These are phyloP conservation scores for Nyctibius grandis DNA, from an alignment of 2,797 vertebrate genomes.

Conservation along the genomic window DNA sequence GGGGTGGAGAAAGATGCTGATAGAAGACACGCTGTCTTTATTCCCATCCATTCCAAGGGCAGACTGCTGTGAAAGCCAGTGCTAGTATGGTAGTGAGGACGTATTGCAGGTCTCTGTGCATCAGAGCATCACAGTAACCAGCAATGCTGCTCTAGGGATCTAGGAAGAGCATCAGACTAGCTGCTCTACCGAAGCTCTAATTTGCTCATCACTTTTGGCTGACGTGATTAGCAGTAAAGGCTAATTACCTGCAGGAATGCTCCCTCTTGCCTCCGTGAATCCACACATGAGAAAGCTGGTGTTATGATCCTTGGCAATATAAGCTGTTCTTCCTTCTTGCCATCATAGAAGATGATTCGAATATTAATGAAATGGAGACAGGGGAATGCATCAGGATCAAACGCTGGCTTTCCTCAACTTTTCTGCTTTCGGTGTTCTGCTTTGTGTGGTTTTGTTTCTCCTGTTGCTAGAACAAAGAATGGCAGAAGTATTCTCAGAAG, in stretches of 20 bases:
- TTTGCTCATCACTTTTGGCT: constrained; percentile 46
- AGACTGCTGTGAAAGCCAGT: not conserved
- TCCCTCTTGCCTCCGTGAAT: not conserved
- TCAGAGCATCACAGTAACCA: not conserved
- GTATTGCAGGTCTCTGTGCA: not conserved
- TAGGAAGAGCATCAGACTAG: not conserved
- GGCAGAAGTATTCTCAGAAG: not conserved
- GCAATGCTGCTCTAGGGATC: not conserved
- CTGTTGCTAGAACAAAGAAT: not conserved
- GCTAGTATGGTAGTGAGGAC: not conserved
- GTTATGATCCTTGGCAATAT: not conserved
- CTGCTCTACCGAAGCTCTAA: constrained; percentile 10
- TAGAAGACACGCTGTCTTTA: rapidly evolving
- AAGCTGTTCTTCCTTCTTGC: not conserved
- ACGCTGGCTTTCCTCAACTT: not conserved
- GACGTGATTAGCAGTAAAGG: constrained; percentile 51
- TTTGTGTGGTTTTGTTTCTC: not conserved
- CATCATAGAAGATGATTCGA: not conserved
- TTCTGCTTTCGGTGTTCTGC: not conserved
- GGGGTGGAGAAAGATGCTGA: not conserved
- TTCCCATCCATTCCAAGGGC: not conserved
- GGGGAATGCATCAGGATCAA: not conserved
- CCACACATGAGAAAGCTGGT: not conserved
- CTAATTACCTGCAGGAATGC: constrained; percentile 44
- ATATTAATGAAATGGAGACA: not conserved